Evolutionary conservation across 2,113 vertebrate genomes (phyloP).

Genomic region (Salvelinus namaycush): DNA sequence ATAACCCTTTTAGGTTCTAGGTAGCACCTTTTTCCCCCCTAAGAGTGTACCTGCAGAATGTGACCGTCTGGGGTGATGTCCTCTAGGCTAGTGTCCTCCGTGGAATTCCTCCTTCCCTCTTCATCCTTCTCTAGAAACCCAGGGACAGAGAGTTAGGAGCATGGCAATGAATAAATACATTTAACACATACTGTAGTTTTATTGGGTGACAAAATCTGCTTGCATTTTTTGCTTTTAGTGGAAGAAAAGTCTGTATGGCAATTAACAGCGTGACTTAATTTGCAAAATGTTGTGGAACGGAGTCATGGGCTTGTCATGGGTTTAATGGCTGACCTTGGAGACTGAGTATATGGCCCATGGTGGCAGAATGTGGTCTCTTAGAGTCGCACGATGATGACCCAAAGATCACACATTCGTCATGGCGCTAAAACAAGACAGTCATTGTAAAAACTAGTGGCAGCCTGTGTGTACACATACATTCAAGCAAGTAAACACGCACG

Average conservation of each 20-base stretch:
- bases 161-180: not conserved
- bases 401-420: constrained; percentile 79
- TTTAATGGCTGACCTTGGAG: constrained; percentile 75
- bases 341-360: constrained; percentile 85
- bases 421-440: constrained; percentile 73
- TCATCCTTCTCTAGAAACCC: constrained; percentile 44
- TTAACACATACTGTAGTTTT: not conserved
- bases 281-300: not conserved
- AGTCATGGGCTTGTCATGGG: constrained; percentile 43
- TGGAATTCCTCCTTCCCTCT: constrained; percentile 45
- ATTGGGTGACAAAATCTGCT: constrained; percentile 75
- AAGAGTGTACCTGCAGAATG: constrained; percentile 75
- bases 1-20: no score
- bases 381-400: constrained; percentile 73
- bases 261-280: not conserved
- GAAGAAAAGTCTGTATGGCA: not conserved
- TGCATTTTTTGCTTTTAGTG: constrained; percentile 50
- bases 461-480: not conserved
- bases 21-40: no score
- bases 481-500: constrained; percentile 23
- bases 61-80: constrained; percentile 79
- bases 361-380: constrained; percentile 87
- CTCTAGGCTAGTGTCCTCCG: constrained; percentile 70
- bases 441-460: not conserved
- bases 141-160: not conserved